phyloP scores from a whole-genome alignment of 1,140 invertebrate species.

The Caenorhabditis remanei region DNA sequence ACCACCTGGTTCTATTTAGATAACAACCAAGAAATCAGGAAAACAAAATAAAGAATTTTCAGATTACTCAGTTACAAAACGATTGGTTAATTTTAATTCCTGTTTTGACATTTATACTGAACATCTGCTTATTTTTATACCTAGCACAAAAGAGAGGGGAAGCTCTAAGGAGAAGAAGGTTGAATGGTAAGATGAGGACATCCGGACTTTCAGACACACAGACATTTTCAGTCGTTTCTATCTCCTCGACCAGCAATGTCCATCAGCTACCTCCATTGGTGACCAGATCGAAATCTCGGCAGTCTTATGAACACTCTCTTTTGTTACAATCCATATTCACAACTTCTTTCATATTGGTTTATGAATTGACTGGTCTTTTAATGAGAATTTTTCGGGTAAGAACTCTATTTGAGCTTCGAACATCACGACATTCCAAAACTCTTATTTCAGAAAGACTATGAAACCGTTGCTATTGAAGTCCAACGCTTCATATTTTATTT shows the following conservation, averaged over 20 bases:
- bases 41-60: not conserved
- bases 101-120: not conserved
- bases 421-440: too few relatives aligned
- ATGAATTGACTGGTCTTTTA: not conserved
- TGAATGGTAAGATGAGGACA: not conserved
- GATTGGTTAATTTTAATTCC: constrained; percentile 1
- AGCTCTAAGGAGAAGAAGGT: not conserved
- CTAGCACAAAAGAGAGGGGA: not conserved
- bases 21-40: too few relatives aligned
- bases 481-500: not conserved
- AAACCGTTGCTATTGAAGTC: not conserved
- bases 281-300: not conserved
- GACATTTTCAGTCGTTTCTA: not conserved
- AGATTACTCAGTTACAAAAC: not conserved
- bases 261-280: not conserved
- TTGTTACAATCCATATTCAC: not conserved
- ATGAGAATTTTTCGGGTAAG: not conserved
- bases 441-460: not conserved
- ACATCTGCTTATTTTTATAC: not conserved
- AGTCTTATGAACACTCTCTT: not conserved
- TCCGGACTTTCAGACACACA: not conserved
- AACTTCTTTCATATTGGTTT: not conserved
- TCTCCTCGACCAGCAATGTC: not conserved
- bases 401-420: not conserved
- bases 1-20: not conserved